phyloP scores from a whole-genome alignment of 2,888 invertebrate species.

The Esperia sulphurella region DNA sequence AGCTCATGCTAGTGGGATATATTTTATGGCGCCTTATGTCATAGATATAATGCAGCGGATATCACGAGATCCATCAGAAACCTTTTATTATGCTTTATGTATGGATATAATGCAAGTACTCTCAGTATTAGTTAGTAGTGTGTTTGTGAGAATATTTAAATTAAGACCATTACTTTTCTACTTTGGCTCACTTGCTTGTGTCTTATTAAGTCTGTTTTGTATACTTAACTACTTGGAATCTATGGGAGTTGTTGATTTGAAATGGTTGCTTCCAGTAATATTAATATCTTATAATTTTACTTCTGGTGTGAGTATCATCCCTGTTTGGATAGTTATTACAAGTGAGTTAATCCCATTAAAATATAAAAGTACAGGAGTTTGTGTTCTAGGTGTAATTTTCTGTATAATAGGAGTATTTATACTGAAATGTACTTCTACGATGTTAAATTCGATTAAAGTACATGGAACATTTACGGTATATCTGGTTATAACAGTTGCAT shows the following conservation, averaged over 20 bases:
- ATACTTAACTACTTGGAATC: neutral
- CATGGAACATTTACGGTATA: constrained; percentile 6
- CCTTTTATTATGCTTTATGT: neutral
- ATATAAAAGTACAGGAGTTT: neutral
- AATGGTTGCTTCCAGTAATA: neutral
- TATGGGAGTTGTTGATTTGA: neutral
- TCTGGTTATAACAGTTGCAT: neutral
- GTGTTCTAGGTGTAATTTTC: neutral
- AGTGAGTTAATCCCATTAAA: constrained; percentile 5
- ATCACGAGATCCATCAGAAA: neutral
- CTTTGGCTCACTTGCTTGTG: neutral
- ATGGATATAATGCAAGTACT: neutral
- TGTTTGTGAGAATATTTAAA: neutral
- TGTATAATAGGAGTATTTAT: neutral
- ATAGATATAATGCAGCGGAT: neutral
- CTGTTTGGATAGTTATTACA: neutral
- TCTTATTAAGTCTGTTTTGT: neutral
- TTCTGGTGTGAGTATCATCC: neutral
- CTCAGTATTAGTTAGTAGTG: neutral
- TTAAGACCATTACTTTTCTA: neutral
- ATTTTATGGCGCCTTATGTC: neutral
- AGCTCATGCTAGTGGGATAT: neutral
- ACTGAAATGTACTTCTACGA: constrained; percentile 1
- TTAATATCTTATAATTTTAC: neutral
- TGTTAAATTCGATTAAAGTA: neutral